Percentiles rank a stretch among this genome's conserved stretches.
These are phyloP conservation scores for Triplophysa tibetana DNA, from an alignment of 2,113 vertebrate species.

Conservation along the genomic window DNA sequence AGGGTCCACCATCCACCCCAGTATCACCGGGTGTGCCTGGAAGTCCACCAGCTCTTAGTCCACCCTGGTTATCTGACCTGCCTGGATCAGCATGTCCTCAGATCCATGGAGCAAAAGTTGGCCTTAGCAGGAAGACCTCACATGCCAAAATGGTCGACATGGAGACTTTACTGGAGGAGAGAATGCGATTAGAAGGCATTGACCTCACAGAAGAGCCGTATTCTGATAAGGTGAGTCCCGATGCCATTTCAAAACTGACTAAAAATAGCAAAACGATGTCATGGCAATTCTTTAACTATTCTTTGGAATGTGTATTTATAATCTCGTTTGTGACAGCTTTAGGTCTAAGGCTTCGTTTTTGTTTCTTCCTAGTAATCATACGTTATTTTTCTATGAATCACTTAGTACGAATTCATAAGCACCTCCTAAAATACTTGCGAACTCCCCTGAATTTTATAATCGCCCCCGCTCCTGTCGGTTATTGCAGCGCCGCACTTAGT, in stretches of 20 bases:
- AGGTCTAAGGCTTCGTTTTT: too few relatives aligned
- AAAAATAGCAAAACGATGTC: too few relatives aligned
- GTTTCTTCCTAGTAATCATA: too few relatives aligned
- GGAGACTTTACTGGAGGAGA: slow-evolving; percentile 84
- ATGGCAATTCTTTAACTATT: too few relatives aligned
- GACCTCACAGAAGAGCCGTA: slow-evolving; percentile 96
- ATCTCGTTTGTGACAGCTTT: too few relatives aligned
- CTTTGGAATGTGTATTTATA: too few relatives aligned
- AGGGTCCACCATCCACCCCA: slow-evolving; percentile 66
- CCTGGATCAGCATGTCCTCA: slow-evolving; percentile 77
- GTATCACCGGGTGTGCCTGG: slow-evolving; percentile 69
- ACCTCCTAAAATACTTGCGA: too few relatives aligned
- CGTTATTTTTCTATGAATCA: too few relatives aligned
- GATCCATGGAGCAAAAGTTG: slow-evolving; percentile 83
- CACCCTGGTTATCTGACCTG: slow-evolving; percentile 84
- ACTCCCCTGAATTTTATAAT: too few relatives aligned
- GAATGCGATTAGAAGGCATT: slow-evolving; percentile 85
- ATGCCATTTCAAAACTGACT: neutral
- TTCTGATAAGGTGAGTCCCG: slow-evolving; percentile 87
- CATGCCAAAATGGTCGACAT: slow-evolving; percentile 82
- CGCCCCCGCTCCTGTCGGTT: too few relatives aligned
- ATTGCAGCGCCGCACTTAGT: too few relatives aligned
- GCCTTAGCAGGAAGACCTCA: slow-evolving; percentile 81
- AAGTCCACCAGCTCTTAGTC: slow-evolving; percentile 69
- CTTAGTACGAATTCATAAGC: too few relatives aligned